Percentiles rank a stretch among this genome's conserved stretches.
These are phyloP conservation scores for Corythornis madagascariensis DNA, from an alignment of 2,113 vertebrate species.

Conservation along the genomic window DNA sequence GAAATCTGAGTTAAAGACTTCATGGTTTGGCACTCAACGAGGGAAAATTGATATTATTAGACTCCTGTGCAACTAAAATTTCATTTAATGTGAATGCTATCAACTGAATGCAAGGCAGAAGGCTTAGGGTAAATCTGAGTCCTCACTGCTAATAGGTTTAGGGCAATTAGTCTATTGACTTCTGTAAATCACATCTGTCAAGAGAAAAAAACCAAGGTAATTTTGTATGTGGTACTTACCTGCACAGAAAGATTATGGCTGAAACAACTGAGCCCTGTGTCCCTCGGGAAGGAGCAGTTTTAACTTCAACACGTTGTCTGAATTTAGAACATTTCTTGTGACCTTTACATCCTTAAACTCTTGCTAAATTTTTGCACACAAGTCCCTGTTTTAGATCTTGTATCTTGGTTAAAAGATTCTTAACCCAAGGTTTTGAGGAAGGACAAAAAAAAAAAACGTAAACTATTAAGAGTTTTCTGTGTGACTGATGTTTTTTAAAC, in stretches of 20 bases:
- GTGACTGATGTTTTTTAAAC: neutral
- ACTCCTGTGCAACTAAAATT: neutral
- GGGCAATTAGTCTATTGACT: conserved; percentile 38
- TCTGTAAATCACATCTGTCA: conserved; percentile 37
- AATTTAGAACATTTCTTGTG: neutral
- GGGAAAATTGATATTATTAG: neutral
- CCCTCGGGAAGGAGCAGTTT: neutral
- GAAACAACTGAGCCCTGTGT: neutral
- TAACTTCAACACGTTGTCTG: neutral
- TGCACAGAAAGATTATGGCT: neutral
- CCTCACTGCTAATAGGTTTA: conserved; percentile 19
- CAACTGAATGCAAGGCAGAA: conserved; percentile 16
- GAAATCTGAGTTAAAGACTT: neutral
- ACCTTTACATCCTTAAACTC: neutral
- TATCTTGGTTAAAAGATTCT: neutral
- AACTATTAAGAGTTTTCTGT: neutral
- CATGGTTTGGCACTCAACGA: neutral
- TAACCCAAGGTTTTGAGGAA: neutral
- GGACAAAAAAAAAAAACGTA: accelerated
- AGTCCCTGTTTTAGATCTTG: neutral
- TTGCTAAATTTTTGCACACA: neutral
- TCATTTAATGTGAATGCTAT: conserved; percentile 10
- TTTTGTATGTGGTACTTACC: neutral
- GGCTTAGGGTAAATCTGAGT: conserved; percentile 2
- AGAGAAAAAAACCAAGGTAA: neutral